Evolutionary conservation across 2,113 vertebrate species (phyloP).

Genomic region (Galeopterus variegatus): DNA sequence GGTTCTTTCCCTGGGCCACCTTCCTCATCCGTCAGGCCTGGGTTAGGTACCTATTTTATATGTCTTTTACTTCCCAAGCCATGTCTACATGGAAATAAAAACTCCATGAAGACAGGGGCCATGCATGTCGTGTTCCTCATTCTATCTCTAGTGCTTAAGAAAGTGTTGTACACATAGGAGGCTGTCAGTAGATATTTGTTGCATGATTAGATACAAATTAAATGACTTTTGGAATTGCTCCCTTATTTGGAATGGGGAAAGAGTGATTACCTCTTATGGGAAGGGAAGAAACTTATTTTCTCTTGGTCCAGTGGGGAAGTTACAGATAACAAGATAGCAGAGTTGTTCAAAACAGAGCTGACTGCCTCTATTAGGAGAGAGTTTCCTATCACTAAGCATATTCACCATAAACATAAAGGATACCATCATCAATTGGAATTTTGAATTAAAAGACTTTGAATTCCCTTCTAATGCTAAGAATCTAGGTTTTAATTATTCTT

Average conservation of each 20-base stretch:
- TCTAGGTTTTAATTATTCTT: conserved; percentile 51
- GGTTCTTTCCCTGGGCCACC: background rate
- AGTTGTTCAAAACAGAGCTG: background rate
- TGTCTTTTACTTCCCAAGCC: conserved; percentile 36
- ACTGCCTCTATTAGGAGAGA: background rate
- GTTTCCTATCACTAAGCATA: background rate
- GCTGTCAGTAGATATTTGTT: conserved; percentile 8
- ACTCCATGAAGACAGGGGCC: background rate
- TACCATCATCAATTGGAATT: background rate
- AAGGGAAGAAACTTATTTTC: conserved; percentile 2
- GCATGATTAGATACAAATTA: conserved; percentile 47
- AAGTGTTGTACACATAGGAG: background rate
- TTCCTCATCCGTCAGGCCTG: background rate
- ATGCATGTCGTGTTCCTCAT: background rate
- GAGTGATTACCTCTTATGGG: background rate
- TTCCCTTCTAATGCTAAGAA: background rate
- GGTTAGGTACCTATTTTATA: background rate
- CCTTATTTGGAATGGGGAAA: background rate
- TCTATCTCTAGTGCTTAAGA: background rate
- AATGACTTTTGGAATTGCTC: background rate
- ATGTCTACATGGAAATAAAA: background rate
- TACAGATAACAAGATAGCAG: background rate
- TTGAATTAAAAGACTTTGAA: conserved; percentile 24
- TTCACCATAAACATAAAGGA: background rate
- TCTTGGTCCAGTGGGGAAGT: background rate